Evolutionary conservation across 1,140 invertebrate species (phyloP), one percentile per base, ranked within the genome.

Genomic region (Mylabris phalerata): DNA sequence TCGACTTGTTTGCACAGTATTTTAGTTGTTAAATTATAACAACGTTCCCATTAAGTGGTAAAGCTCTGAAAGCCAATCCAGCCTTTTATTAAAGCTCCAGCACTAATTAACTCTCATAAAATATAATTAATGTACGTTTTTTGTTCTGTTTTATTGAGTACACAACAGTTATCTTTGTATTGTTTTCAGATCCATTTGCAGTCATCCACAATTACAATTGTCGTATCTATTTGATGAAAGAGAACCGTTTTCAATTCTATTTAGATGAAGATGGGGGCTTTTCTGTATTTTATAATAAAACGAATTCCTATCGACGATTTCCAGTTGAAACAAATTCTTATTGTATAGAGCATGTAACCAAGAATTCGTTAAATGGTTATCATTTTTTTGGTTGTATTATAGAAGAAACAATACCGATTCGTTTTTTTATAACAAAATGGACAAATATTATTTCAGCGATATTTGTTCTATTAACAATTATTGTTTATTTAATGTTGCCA

Each of bases 381-480:
- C 10, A 47, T 46, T 57, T 46, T 47, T 56, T 42, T 4, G 19
- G 49, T 43, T 41, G n/a, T 32, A 50, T 44, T 39, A 13, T 45
- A 42, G 26, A 61, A 27, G 41, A 50, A 11, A 47, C 51, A 24
- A 46, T 55, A 24, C 45, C 47, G 26, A 43, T 39, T 4, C 67
- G 66, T 57, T 67, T 63, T 47, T n/a, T 61, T 32, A 52, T 60
- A 5, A 62, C 62, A 25, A 57, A 63, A 44, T 54, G 55, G 1
- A 54, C 59, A 5, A 57, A 67, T 48, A 57, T 50, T n/a, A 19
- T 70, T 41, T 68, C 68, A 9, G 59, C 59, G 19, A 43, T 67
- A 26, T 67, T 65, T 48, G 57, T 70, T 6, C 25, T 67, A 9
- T 32, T 65, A 13, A 70, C 68, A 2, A 63, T 70, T 7, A 9